Evolutionary conservation across 2,888 invertebrate species (phyloP).

Genomic region (Hydriomena furcata): DNA sequence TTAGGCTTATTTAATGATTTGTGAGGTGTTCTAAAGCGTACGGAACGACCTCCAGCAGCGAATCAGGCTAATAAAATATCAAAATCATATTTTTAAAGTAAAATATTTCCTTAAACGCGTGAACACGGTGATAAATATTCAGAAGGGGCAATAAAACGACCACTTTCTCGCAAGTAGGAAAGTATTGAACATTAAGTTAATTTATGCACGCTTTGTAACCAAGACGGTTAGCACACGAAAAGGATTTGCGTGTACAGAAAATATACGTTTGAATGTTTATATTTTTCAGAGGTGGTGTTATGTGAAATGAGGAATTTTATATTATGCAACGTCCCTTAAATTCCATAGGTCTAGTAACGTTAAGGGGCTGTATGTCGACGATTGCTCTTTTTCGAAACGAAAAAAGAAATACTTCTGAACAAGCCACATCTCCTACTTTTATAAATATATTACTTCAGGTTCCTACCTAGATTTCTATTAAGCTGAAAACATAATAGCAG

Average conservation of each 20-base stretch:
- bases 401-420: no score
- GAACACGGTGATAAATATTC: conserved; percentile 74
- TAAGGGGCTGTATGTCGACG: no score
- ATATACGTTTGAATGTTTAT: conserved; percentile 22
- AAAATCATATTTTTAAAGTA: conserved; percentile 43
- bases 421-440: no score
- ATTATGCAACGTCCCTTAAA: no score
- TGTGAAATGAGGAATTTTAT: conserved; percentile 9
- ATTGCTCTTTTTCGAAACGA: no score
- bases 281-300: conserved; percentile 11
- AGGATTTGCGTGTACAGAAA: conserved; percentile 60
- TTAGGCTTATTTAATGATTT: no score
- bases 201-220: conserved; percentile 79
- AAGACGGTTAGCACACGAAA: conserved; percentile 60
- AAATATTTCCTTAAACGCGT: conserved; percentile 58
- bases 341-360: no score
- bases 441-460: no score
- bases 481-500: no score
- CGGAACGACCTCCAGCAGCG: conserved; percentile 4
- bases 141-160: conserved; percentile 72
- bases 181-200: conserved; percentile 80
- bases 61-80: conserved; percentile 39
- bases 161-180: conserved; percentile 78
- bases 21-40: background rate
- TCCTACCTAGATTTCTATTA: no score